Base-by-base conservation (phyloP, 2,113 vertebrate genomes). In the Ictidomys tridecemlineatus region DNA sequence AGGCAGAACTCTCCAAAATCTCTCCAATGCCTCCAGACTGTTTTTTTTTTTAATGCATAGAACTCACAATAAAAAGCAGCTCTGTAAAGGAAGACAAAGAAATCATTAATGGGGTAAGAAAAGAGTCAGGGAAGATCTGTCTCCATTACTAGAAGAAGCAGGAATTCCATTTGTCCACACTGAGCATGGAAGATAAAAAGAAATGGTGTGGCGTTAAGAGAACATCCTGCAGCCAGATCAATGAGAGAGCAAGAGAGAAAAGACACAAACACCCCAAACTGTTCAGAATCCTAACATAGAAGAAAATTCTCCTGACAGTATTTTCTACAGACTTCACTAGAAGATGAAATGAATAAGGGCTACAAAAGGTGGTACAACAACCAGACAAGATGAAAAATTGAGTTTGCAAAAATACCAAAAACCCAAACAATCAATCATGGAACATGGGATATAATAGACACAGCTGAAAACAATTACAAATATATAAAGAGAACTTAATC, bases 401-500 rank as follows among this genome's bases (percentile, higher is more conserved):
- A 80, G 20, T 92, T 90, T 30, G 2, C 39, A 70, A 74, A 70
- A 32, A 92, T 42, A 83, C 18, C 74, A 51, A 86, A 74, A 85
- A 53, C 67, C 6, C 42, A 80, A 95, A 79, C 69, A 86, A 42
- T 34, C 65, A 37, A 30, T 79, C 48, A 17, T 65, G 56, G 88
- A 86, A 39, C 10, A 34, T 37, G 8, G 34, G 74, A 0, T 18
- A 85, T n/a, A 79, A 77, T 24, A 94, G 69, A 65, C 32, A 83
- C 32, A 93, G 70, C 85, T 92, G 91, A 87, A 89, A 94, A 87
- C 73, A 94, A 84, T 94, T 51, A 90, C 45, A 39, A 70, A 58
- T 58, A 53, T 32, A 48, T 69, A 53, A 80, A 22, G 73, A 56
- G 48, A 42, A 58, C 12, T 39, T 84, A 42, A 70, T 87, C 79